Conservation (phyloP, 2,113 vertebrate genomes). For the Thunnus maccoyii region DNA sequence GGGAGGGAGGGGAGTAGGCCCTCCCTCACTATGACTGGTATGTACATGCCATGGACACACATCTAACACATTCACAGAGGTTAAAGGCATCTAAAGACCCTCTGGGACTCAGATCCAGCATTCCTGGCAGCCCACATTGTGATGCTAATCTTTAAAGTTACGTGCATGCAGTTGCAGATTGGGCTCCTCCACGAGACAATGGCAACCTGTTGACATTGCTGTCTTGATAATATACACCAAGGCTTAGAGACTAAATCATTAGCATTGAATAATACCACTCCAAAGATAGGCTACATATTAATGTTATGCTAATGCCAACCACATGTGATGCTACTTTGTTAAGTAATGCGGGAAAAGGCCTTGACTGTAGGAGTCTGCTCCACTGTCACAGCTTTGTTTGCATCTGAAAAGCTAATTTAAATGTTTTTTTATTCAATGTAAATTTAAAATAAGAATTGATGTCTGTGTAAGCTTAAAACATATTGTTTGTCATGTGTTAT, state of each 20-base stretch:
- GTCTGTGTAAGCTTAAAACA: too few relatives aligned
- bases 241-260: constrained; percentile 72
- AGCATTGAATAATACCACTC: constrained; percentile 72
- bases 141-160: constrained; percentile 77
- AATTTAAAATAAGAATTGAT: not conserved
- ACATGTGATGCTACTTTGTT: constrained; percentile 46
- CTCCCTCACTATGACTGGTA: constrained; percentile 40
- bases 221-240: constrained; percentile 59
- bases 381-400: constrained; percentile 22
- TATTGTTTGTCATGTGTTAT: too few relatives aligned
- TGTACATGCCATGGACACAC: constrained; percentile 45
- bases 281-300: constrained; percentile 51
- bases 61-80: constrained; percentile 38
- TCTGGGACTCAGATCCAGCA: constrained; percentile 54
- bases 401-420: constrained; percentile 22
- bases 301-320: constrained; percentile 57
- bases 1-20: not conserved
- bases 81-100: constrained; percentile 54
- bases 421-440: constrained; percentile 16
- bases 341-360: constrained; percentile 33
- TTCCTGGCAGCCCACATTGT: constrained; percentile 67
- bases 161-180: constrained; percentile 71
- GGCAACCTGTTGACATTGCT: constrained; percentile 70
- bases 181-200: constrained; percentile 69
- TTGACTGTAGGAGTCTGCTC: constrained; percentile 3